These are phyloP conservation scores for Cheilinus undulatus DNA, from an alignment of 2,113 vertebrate genomes.

Conservation along the genomic window DNA sequence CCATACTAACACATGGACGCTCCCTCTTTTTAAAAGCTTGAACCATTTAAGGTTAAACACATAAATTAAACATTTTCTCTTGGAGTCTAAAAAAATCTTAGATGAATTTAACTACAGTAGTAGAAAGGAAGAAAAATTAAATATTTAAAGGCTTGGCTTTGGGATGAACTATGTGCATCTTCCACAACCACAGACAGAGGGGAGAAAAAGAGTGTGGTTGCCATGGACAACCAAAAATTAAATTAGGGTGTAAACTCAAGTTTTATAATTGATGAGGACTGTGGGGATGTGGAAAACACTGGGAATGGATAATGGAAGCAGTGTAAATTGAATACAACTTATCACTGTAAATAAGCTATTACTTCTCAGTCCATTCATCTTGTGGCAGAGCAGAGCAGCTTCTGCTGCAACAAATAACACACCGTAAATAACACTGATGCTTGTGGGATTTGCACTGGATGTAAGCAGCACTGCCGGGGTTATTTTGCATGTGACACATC, in stretches of 20 bases:
- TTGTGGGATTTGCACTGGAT: constrained; percentile 16
- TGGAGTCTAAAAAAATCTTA: neutral
- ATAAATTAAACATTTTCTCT: constrained; percentile 13
- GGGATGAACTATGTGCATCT: neutral
- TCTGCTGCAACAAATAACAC: constrained; percentile 12
- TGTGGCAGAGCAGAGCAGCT: constrained; percentile 7
- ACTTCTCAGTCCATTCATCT: constrained; percentile 22
- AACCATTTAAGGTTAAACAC: constrained; percentile 28
- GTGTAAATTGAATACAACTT: constrained; percentile 27
- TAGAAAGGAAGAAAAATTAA: neutral
- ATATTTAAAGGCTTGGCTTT: neutral
- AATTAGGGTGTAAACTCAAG: constrained; percentile 23
- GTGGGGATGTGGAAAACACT: constrained; percentile 1
- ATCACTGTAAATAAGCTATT: constrained; percentile 43
- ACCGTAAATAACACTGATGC: constrained; percentile 18
- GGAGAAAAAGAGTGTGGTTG: neutral
- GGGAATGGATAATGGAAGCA: constrained; percentile 24
- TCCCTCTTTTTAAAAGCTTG: constrained; percentile 9
- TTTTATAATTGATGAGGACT: constrained; percentile 12
- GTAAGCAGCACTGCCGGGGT: neutral
- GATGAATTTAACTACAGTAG: neutral
- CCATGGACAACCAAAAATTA: constrained; percentile 39
- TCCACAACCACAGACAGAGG: neutral
- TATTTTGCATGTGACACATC: constrained; percentile 49
- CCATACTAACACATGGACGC: neutral